phyloP scores from a whole-genome alignment of 1,140 invertebrate species.

The Drosophila ambigua region DNA sequence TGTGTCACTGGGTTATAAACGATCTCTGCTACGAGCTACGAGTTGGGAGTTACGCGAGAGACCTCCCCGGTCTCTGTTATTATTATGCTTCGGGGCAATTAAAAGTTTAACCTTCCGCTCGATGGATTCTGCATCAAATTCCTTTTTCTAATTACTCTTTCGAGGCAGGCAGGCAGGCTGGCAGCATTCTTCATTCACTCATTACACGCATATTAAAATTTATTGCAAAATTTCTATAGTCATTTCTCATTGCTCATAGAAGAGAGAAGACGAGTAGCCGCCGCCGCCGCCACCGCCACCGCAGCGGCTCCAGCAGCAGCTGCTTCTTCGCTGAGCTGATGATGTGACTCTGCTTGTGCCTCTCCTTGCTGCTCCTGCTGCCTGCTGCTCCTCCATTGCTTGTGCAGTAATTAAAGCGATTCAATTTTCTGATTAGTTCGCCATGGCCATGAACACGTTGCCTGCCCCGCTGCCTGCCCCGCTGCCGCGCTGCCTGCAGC shows the following conservation, averaged over 20 bases:
- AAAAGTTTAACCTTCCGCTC: conserved; percentile 19
- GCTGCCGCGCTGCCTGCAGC: too few species aligned
- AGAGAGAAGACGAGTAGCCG: conserved; percentile 72
- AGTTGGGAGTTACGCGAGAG: neutral
- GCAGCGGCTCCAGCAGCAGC: conserved; percentile 12
- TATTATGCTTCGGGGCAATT: conserved; percentile 60
- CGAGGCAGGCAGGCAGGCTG: conserved; percentile 1
- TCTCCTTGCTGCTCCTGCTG: conserved; percentile 14
- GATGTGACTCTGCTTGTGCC: conserved; percentile 46
- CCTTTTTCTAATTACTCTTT: conserved; percentile 6
- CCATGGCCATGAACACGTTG: conserved; percentile 76
- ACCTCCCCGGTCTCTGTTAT: conserved; percentile 17
- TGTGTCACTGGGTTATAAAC: conserved; percentile 76
- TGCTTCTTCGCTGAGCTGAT: conserved; percentile 18
- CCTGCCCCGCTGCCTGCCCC: conserved; percentile 1
- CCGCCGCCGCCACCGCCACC: conserved; percentile 1
- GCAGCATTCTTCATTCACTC: conserved; percentile 72
- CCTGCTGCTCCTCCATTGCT: conserved; percentile 70
- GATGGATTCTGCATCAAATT: neutral
- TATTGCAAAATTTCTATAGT: conserved; percentile 79
- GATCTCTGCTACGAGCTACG: conserved; percentile 4
- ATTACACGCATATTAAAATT: conserved; percentile 83
- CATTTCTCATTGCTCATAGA: conserved; percentile 69
- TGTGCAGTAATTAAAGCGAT: conserved; percentile 83
- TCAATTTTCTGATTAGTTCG: conserved; percentile 83